Conservation (phyloP, 53 echinoderm and acorn worm genomes). For the Zoroaster sp. region DNA sequence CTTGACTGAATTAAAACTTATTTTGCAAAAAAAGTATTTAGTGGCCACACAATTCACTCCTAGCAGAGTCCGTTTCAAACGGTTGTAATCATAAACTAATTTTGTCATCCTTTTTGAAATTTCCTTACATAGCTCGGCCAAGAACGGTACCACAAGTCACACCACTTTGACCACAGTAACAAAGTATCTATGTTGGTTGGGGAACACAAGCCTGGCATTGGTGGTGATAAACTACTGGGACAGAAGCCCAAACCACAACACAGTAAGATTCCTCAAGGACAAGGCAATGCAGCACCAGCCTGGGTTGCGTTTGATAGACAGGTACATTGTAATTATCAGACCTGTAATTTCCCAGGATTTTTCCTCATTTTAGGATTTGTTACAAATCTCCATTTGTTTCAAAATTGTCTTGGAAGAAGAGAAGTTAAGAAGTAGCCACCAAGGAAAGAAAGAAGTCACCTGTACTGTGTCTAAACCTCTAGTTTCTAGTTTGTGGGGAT, state of each 20-base stretch:
- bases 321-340: constrained; percentile 3
- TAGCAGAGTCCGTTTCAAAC: too few species aligned
- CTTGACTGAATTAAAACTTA: too few species aligned
- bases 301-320: constrained; percentile 98
- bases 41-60: too few species aligned
- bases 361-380: too few species aligned
- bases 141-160: constrained; percentile 88
- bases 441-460: too few species aligned
- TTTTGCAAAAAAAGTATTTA: too few species aligned
- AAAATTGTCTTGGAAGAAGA: background rate
- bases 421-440: background rate
- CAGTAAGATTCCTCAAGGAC: constrained; percentile 93
- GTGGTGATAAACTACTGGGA: constrained; percentile 78
- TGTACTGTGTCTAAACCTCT: too few species aligned
- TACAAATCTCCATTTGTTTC: too few species aligned
- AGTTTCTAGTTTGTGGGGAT: too few species aligned
- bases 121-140: constrained; percentile 73
- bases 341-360: too few species aligned
- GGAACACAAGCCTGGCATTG: constrained; percentile 94
- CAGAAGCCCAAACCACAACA: constrained; percentile 84
- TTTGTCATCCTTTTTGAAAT: background rate
- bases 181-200: constrained; percentile 94
- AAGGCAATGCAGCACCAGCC: constrained; percentile 91
- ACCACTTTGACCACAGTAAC: constrained; percentile 95
- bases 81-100: too few species aligned